Conservation (phyloP, 2,888 invertebrate species). For the Dicyrtomina minuta region DNA sequence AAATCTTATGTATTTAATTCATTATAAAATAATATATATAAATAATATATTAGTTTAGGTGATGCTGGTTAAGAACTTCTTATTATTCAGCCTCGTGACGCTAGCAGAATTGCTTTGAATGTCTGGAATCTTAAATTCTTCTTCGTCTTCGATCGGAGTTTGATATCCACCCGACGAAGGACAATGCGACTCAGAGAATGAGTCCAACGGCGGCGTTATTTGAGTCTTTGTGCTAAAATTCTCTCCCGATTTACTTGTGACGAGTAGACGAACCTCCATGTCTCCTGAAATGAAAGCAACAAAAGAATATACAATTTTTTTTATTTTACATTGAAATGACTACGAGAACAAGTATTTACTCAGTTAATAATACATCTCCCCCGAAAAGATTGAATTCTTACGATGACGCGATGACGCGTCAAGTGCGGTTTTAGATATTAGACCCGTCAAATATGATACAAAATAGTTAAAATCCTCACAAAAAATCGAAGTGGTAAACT, state of each 20-base stretch:
- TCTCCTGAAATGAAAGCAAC: neutral
- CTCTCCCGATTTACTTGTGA: slow-evolving; percentile 24
- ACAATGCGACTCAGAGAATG: slow-evolving; percentile 21
- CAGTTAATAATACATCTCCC: no score
- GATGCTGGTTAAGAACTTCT: slow-evolving; percentile 5
- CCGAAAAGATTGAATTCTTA: no score
- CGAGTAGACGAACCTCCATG: neutral
- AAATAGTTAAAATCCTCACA: no score
- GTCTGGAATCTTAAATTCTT: neutral
- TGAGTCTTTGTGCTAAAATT: neutral
- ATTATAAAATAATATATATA: no score
- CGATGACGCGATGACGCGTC: no score
- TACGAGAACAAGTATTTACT: neutral
- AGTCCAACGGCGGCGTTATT: slow-evolving; percentile 2
- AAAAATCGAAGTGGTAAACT: no score
- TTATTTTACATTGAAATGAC: neutral
- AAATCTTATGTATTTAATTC: neutral
- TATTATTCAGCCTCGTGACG: slow-evolving; percentile 9
- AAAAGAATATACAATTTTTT: neutral
- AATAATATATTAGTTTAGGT: neutral
- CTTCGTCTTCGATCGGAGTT: slow-evolving; percentile 1
- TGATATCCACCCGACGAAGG: slow-evolving; percentile 25
- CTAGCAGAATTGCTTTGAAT: neutral
- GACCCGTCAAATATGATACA: no score
- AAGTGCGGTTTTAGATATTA: no score